A percentile compares a stretch with the other conserved stretches of the same genome.
Conservation (phyloP, 2,113 vertebrate species). For the Corythornis madagascariensis region DNA sequence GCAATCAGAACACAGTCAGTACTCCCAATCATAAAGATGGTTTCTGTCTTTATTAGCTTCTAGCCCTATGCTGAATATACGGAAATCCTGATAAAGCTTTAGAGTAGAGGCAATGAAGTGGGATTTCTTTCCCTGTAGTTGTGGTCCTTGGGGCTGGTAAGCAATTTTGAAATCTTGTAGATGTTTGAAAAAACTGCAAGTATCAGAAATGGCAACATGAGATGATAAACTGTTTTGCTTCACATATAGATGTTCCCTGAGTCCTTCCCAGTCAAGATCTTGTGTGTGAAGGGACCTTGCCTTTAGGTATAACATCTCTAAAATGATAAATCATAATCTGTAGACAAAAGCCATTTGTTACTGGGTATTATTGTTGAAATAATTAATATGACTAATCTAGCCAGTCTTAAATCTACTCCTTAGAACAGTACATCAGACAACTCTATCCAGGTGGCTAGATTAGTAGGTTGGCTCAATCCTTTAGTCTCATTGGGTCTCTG, state of each 20-base stretch:
- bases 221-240: not conserved
- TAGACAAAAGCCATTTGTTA: not conserved
- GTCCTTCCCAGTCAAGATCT: not conserved
- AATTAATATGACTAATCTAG: not conserved
- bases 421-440: not conserved
- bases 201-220: not conserved
- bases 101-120: not conserved
- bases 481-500: not conserved
- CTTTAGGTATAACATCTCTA: not conserved
- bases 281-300: not conserved
- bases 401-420: not conserved
- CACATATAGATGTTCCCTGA: not conserved
- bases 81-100: not conserved
- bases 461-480: not conserved
- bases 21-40: not conserved
- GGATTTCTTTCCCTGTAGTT: not conserved
- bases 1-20: not conserved
- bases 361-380: not conserved
- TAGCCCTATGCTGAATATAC: not conserved
- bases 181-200: not conserved
- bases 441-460: not conserved
- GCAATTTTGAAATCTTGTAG: not conserved
- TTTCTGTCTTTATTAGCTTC: conserved; percentile 8
- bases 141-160: not conserved
- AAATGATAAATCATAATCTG: not conserved